These are phyloP conservation scores for Rhinopomastus cyanomelas DNA, from an alignment of 2,113 vertebrate species.

Conservation along the genomic window DNA sequence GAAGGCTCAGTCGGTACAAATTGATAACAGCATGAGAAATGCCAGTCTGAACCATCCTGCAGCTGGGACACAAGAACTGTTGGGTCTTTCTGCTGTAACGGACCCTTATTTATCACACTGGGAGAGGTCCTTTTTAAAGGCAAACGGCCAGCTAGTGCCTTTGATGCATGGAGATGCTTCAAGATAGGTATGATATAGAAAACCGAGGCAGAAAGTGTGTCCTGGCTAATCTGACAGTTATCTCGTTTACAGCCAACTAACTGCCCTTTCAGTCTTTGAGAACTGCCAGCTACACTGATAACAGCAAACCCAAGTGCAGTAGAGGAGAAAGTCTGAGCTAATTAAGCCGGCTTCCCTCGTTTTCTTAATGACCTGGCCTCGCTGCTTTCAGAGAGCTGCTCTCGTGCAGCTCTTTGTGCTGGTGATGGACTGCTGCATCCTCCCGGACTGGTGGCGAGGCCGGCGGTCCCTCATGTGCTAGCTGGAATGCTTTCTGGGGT, in stretches of 20 bases:
- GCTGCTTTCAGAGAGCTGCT: background rate
- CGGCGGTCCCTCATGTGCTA: background rate
- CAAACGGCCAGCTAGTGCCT: constrained; percentile 33
- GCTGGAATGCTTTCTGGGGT: background rate
- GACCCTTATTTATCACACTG: constrained; percentile 10
- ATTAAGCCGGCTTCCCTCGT: constrained; percentile 15
- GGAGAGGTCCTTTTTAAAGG: constrained; percentile 20
- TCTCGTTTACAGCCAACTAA: constrained; percentile 48
- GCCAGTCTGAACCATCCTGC: background rate
- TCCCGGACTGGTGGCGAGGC: background rate
- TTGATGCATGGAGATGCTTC: constrained; percentile 60
- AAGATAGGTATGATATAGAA: constrained; percentile 54
- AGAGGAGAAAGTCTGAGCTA: constrained; percentile 36
- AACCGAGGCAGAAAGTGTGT: constrained; percentile 28
- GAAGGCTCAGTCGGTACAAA: background rate
- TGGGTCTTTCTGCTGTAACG: constrained; percentile 7
- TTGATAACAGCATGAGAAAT: background rate
- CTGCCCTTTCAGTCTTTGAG: constrained; percentile 43
- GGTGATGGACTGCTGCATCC: background rate
- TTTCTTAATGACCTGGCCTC: background rate
- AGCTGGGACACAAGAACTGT: constrained; percentile 7
- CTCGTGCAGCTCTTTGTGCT: background rate
- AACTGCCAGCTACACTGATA: constrained; percentile 2
- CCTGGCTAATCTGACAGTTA: constrained; percentile 37
- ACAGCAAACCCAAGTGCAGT: background rate